Percentiles rank a stretch among this genome's conserved stretches.
These are phyloP conservation scores for Julus scanicus DNA, from an alignment of 2,888 invertebrate genomes.

Conservation along the genomic window DNA sequence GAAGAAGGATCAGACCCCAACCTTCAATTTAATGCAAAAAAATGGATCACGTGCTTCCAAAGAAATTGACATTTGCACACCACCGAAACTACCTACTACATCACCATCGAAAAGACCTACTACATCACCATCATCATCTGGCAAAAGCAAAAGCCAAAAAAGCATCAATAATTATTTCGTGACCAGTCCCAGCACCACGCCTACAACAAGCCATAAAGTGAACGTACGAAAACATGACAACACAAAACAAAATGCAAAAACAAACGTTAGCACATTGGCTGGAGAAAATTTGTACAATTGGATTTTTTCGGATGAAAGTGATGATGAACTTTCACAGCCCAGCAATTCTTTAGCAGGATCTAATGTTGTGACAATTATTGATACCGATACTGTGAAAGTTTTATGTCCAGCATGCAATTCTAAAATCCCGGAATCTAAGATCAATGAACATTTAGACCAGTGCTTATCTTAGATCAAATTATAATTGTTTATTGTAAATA, in stretches of 20 bases:
- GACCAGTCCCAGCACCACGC: neutral
- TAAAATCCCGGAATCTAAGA: neutral
- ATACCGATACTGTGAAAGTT: neutral
- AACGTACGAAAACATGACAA: neutral
- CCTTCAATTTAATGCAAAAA: neutral
- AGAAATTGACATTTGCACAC: neutral
- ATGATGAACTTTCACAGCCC: neutral
- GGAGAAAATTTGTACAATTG: neutral
- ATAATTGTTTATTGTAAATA: neutral
- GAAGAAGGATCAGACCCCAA: neutral
- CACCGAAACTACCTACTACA: neutral
- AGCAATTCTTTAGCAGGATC: neutral
- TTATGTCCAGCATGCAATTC: conserved; percentile 22
- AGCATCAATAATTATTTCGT: neutral
- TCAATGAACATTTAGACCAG: conserved; percentile 44
- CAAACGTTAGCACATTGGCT: neutral
- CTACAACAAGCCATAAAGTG: neutral
- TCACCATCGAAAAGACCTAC: too few species aligned
- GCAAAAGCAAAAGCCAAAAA: neutral
- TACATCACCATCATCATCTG: neutral
- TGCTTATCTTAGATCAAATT: neutral
- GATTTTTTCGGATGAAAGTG: conserved; percentile 24
- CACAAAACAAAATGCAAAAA: neutral
- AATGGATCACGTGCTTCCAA: neutral
- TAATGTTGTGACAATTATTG: neutral